Evolutionary conservation across 2,888 invertebrate genomes (phyloP).

Genomic region (Trisateles emortualis): DNA sequence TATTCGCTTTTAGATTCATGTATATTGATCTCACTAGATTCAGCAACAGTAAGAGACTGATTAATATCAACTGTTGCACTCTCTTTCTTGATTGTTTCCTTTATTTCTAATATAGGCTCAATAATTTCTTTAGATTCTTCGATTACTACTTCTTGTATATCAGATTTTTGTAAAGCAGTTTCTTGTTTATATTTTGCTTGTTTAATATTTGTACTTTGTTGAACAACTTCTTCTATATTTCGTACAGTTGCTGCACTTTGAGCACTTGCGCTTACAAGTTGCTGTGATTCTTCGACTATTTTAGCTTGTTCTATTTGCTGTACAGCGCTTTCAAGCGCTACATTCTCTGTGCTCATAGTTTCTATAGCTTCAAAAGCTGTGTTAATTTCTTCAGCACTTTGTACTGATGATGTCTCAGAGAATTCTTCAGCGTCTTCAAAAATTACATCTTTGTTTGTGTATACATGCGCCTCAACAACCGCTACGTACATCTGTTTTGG

Average conservation of each 20-base stretch:
- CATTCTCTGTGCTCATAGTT: constrained; percentile 47
- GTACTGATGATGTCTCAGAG: constrained; percentile 61
- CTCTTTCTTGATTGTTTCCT: constrained; percentile 47
- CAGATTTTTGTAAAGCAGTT: constrained; percentile 29
- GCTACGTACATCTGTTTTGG: constrained; percentile 73
- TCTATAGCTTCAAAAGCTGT: constrained; percentile 48
- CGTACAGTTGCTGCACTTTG: constrained; percentile 42
- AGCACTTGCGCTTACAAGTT: constrained; percentile 35
- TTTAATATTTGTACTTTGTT: constrained; percentile 39
- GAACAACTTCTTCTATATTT: constrained; percentile 28
- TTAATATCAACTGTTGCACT: constrained; percentile 43
- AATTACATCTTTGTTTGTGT: constrained; percentile 76
- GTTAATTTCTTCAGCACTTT: constrained; percentile 57
- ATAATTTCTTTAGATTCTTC: constrained; percentile 41
- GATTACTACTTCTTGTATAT: constrained; percentile 30
- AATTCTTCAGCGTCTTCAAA: constrained; percentile 62
- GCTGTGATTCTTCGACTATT: constrained; percentile 42
- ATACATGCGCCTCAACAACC: constrained; percentile 79
- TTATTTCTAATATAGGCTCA: constrained; percentile 37
- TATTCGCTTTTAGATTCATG: constrained; percentile 37
- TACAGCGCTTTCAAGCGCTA: constrained; percentile 45
- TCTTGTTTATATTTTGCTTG: constrained; percentile 44
- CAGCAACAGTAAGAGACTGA: constrained; percentile 32
- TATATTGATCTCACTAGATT: constrained; percentile 27
- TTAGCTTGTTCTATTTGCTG: constrained; percentile 44